These are phyloP conservation scores for Channa striata DNA, from an alignment of 2,797 vertebrate genomes.

Conservation along the genomic window DNA sequence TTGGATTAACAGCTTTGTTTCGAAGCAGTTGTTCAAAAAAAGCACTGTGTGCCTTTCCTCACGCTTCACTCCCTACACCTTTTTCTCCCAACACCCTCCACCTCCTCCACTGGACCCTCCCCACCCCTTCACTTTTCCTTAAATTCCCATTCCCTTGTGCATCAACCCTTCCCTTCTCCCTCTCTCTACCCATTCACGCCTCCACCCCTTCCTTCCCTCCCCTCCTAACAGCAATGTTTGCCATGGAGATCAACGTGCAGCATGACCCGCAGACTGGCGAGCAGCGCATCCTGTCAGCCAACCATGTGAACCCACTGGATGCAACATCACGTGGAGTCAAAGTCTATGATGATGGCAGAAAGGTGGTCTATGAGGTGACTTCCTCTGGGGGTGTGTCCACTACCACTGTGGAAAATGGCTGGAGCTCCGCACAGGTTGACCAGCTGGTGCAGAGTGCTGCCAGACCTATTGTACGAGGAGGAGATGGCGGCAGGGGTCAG, in stretches of 20 bases:
- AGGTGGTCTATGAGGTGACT: conserved; percentile 94
- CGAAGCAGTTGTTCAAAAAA: conserved; percentile 31
- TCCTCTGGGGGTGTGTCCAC: conserved; percentile 89
- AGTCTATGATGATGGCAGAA: conserved; percentile 95
- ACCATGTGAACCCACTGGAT: conserved; percentile 89
- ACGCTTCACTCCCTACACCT: conserved; percentile 58
- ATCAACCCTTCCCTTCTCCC: conserved; percentile 43
- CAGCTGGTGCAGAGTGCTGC: conserved; percentile 91
- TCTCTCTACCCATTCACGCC: conserved; percentile 11
- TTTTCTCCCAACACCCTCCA: conserved; percentile 51
- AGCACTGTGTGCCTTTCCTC: conserved; percentile 54
- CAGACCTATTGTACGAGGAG: conserved; percentile 82
- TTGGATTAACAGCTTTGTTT: conserved; percentile 7
- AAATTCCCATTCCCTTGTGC: conserved; percentile 27
- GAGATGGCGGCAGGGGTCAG: conserved; percentile 75
- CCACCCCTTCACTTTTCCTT: conserved; percentile 37
- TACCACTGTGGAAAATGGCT: conserved; percentile 90
- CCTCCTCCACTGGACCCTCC: conserved; percentile 36
- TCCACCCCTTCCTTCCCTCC: conserved; percentile 26
- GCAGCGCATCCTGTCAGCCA: conserved; percentile 94
- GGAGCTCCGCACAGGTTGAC: conserved; percentile 93
- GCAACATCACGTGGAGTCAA: conserved; percentile 93
- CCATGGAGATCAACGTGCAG: conserved; percentile 99
- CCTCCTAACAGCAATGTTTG: conserved; percentile 92
- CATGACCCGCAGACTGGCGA: conserved; percentile 95